Percentiles rank a stretch among this genome's conserved stretches.
phyloP scores from a whole-genome alignment of 2,797 vertebrate species.

The Gymnothorax reevesii region DNA sequence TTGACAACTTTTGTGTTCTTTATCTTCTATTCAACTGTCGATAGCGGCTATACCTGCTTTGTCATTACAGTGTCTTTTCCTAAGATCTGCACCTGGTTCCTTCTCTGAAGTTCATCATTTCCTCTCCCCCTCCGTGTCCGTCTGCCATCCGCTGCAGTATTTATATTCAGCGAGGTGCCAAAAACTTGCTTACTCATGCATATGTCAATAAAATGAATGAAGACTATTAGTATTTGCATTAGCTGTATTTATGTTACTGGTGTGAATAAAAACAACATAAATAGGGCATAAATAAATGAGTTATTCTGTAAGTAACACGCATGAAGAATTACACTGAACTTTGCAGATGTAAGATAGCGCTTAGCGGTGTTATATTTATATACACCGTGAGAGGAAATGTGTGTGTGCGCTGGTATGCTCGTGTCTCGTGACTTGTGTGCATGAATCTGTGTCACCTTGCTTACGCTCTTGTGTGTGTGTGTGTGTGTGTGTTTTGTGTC shows the following conservation, averaged over 20 bases:
- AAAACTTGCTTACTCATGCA: not conserved
- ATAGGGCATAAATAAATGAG: not conserved
- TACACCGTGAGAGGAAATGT: not conserved
- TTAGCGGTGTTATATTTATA: slow-evolving; percentile 15
- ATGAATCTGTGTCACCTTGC: not conserved
- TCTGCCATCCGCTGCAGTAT: slow-evolving; percentile 7
- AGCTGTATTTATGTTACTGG: not conserved
- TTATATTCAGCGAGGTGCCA: slow-evolving; percentile 12
- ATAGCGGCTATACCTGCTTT: no score
- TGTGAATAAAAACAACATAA: not conserved
- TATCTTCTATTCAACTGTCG: no score
- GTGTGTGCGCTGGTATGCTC: not conserved
- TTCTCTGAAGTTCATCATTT: not conserved
- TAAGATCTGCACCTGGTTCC: no score
- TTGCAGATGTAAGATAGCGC: no score
- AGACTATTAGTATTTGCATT: not conserved
- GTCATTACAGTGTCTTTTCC: no score
- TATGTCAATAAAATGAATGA: slow-evolving; percentile 6
- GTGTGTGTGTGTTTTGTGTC: not conserved
- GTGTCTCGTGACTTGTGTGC: not conserved
- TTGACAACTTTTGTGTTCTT: no score
- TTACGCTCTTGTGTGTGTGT: not conserved
- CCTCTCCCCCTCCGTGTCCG: no score
- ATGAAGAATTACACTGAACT: not conserved
- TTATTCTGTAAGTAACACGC: slow-evolving; percentile 7